A percentile compares a stretch with the other conserved stretches of the same genome.
Conservation (phyloP, 2,888 invertebrate species). For the Ceramica pisi region DNA sequence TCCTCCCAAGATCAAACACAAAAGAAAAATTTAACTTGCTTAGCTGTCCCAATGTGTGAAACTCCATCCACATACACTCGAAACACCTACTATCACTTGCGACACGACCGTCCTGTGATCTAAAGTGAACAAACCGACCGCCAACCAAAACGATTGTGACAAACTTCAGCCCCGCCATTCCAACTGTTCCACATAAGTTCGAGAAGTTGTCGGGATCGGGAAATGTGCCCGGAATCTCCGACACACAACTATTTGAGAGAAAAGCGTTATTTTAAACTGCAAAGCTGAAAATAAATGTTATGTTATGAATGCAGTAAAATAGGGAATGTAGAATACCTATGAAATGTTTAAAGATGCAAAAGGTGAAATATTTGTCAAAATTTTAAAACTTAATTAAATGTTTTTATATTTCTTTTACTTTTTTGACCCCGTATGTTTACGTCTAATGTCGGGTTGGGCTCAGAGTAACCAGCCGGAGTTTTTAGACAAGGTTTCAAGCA, state of each 20-base stretch:
- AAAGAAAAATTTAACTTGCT: not conserved
- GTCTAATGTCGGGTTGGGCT: too few species aligned
- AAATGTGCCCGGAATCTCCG: slow-evolving; percentile 33
- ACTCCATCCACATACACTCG: not conserved
- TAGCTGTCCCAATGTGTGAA: not conserved
- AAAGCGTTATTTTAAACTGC: not conserved
- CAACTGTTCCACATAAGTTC: slow-evolving; percentile 26
- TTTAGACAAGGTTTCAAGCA: too few species aligned
- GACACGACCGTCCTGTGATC: not conserved
- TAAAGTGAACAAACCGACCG: slow-evolving; percentile 17
- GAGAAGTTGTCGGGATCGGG: slow-evolving; percentile 36
- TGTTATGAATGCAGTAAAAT: not conserved
- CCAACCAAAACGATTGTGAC: slow-evolving; percentile 32
- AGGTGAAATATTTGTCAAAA: too few species aligned
- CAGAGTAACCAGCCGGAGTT: too few species aligned
- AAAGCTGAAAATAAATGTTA: slow-evolving; percentile 6
- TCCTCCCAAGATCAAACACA: not conserved
- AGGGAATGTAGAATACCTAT: not conserved
- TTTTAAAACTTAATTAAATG: too few species aligned
- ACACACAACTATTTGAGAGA: slow-evolving; percentile 26
- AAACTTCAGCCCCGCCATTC: slow-evolving; percentile 38
- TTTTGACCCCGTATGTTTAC: too few species aligned
- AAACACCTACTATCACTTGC: not conserved
- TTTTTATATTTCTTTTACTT: too few species aligned
- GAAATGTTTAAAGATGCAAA: not conserved